Percentiles rank a stretch among this genome's conserved stretches.
Conservation (phyloP, 2,888 invertebrate species). For the Lasioglossum oenotherae region DNA sequence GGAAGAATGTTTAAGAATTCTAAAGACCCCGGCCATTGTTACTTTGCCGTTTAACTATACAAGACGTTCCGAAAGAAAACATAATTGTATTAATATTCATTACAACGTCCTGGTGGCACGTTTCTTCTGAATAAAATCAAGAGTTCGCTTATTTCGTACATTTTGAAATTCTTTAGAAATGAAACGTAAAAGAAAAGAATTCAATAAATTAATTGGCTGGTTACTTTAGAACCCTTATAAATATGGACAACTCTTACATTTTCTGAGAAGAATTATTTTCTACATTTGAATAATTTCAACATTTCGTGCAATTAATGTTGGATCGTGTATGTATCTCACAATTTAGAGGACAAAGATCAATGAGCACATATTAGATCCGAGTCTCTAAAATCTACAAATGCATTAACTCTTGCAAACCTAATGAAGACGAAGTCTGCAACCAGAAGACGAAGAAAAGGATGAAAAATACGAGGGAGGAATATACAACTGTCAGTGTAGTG, state of each 20-base stretch:
- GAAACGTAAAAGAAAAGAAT: no score
- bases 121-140: not conserved
- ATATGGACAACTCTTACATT: not conserved
- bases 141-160: not conserved
- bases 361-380: not conserved
- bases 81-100: not conserved
- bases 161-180: not conserved
- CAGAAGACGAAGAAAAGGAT: not conserved
- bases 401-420: not conserved
- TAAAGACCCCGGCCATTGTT: conserved; percentile 18
- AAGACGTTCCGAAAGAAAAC: not conserved
- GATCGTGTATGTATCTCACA: not conserved
- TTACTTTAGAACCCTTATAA: not conserved
- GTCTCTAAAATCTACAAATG: not conserved
- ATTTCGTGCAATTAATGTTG: not conserved
- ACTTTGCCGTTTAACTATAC: not conserved
- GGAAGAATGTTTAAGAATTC: conserved; percentile 27
- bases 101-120: not conserved
- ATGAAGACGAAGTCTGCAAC: not conserved
- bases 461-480: not conserved
- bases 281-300: not conserved
- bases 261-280: no score
- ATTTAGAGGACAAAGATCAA: not conserved
- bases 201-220: not conserved
- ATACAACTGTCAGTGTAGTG: not conserved